phyloP scores from a whole-genome alignment of 2,888 invertebrate genomes.

The Drosophila paranaensis region DNA sequence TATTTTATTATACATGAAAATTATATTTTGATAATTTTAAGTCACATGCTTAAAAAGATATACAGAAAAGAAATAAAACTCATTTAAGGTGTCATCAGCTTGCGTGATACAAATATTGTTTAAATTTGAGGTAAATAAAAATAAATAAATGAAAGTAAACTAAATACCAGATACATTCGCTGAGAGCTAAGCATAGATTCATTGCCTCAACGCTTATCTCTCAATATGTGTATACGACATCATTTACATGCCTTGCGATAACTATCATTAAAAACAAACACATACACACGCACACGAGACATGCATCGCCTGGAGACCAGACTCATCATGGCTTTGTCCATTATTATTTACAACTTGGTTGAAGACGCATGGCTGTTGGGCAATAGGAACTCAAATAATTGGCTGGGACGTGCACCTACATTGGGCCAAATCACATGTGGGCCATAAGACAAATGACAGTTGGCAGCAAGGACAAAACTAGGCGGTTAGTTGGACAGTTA shows the following conservation, averaged over 20 bases:
- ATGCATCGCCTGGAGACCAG: background rate
- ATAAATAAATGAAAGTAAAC: background rate
- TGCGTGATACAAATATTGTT: no score
- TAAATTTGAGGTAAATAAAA: no score
- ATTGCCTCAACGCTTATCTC: constrained; percentile 10
- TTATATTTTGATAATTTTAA: no score
- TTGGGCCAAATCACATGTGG: constrained; percentile 54
- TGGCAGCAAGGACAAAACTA: constrained; percentile 38
- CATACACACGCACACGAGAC: background rate
- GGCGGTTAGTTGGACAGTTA: constrained; percentile 34
- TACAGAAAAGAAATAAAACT: no score
- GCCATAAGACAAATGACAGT: constrained; percentile 54
- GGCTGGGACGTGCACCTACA: constrained; percentile 47
- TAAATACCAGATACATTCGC: no score
- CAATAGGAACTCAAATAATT: constrained; percentile 52
- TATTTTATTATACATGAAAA: no score
- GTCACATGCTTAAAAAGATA: no score
- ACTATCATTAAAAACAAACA: constrained; percentile 29
- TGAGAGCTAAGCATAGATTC: background rate
- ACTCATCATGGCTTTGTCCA: constrained; percentile 37
- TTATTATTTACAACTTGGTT: constrained; percentile 55
- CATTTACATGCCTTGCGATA: constrained; percentile 22
- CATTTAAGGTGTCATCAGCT: no score
- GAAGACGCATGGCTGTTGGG: constrained; percentile 22
- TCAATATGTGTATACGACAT: constrained; percentile 12